Conservation (phyloP, 1,140 invertebrate species). For the Musca domestica region DNA sequence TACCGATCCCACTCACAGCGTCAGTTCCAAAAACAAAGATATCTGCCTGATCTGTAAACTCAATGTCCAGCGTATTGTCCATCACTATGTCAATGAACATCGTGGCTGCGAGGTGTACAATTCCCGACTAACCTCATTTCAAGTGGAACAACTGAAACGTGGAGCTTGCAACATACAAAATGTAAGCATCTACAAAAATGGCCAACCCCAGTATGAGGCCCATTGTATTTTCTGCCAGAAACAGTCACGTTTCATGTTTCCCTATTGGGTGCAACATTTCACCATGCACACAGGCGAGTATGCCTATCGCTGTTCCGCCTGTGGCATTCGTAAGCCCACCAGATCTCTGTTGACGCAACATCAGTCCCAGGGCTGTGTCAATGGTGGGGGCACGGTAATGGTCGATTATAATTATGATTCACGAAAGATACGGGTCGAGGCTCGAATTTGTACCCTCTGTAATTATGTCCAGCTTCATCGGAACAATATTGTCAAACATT, state of each 20-base stretch:
- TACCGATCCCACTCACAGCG: neutral
- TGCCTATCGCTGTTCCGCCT: constrained; percentile 25
- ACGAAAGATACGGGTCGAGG: constrained; percentile 17
- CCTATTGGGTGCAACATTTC: constrained; percentile 29
- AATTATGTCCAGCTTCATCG: constrained; percentile 26
- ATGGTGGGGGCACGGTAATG: neutral
- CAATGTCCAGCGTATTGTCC: constrained; percentile 10
- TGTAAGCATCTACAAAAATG: constrained; percentile 10
- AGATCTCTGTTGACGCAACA: constrained; percentile 15
- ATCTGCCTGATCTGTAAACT: constrained; percentile 23
- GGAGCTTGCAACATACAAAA: neutral
- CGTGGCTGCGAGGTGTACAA: constrained; percentile 17
- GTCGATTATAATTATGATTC: constrained; percentile 18
- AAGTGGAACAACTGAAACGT: neutral
- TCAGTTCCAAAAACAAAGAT: constrained; percentile 6
- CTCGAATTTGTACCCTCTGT: constrained; percentile 24
- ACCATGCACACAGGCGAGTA: constrained; percentile 30
- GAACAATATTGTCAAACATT: constrained; percentile 26
- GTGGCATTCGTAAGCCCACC: constrained; percentile 23
- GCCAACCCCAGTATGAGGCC: constrained; percentile 22
- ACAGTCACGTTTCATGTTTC: constrained; percentile 18
- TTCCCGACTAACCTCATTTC: constrained; percentile 3
- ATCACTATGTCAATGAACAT: constrained; percentile 29
- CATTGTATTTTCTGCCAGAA: constrained; percentile 28
- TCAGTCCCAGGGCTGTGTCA: constrained; percentile 14